phyloP scores from a whole-genome alignment of 2,888 invertebrate genomes.

The Augiades crinisus region DNA sequence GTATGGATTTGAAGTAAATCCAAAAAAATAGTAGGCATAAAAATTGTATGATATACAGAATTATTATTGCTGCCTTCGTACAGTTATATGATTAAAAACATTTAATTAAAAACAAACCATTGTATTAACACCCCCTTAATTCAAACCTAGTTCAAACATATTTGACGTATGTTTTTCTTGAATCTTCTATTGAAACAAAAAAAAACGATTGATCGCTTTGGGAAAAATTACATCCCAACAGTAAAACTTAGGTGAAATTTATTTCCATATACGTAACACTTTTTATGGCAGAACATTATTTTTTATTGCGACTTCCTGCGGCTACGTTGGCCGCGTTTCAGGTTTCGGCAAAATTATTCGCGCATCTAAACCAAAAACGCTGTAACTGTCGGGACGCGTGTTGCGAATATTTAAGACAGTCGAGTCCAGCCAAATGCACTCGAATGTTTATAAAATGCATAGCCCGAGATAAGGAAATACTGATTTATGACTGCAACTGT shows the following conservation, averaged over 20 bases:
- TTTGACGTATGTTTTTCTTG: too few relatives aligned
- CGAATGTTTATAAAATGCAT: not conserved
- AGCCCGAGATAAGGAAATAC: constrained; percentile 3
- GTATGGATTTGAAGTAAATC: too few relatives aligned
- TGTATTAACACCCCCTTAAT: too few relatives aligned
- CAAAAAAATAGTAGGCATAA: too few relatives aligned
- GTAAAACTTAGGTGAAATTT: not conserved
- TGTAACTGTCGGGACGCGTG: constrained; percentile 15
- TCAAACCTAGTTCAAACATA: too few relatives aligned
- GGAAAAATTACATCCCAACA: not conserved
- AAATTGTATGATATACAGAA: too few relatives aligned
- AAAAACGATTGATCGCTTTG: constrained; percentile 15
- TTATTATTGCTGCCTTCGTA: too few relatives aligned
- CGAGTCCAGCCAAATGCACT: constrained; percentile 10
- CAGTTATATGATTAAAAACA: too few relatives aligned
- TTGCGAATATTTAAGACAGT: constrained; percentile 16
- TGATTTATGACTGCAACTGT: not conserved
- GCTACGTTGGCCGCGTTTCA: constrained; percentile 22
- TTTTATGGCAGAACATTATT: constrained; percentile 20
- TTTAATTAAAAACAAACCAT: too few relatives aligned
- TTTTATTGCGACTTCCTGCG: constrained; percentile 24
- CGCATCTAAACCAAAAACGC: constrained; percentile 22
- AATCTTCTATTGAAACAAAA: too few relatives aligned
- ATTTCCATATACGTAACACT: constrained; percentile 6
- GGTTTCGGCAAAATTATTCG: constrained; percentile 21